Conservation (phyloP, 2,888 invertebrate species). For the Vanessa cardui region DNA sequence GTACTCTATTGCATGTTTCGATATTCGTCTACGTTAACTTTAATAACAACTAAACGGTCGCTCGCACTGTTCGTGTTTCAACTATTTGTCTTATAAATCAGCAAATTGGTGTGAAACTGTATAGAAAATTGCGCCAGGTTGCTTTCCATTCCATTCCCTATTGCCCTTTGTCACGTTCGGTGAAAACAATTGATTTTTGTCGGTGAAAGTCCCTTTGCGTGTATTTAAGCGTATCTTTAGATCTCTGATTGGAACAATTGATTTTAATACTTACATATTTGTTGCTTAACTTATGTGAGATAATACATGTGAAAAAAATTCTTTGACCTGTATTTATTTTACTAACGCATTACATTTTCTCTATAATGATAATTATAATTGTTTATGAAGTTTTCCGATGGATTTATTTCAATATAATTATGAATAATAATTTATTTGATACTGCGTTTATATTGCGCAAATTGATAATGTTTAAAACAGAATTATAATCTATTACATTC, state of each 20-base stretch:
- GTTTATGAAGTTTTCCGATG: no score
- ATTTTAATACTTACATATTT: conserved; percentile 14
- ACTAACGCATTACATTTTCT: no score
- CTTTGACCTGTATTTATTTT: background rate
- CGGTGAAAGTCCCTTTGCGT: conserved; percentile 54
- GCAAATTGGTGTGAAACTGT: conserved; percentile 65
- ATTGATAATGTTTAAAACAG: background rate
- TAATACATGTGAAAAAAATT: background rate
- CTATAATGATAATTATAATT: no score
- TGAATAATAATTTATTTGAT: no score
- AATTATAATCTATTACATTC: conserved; percentile 1
- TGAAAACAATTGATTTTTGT: conserved; percentile 61
- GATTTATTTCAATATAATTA: no score
- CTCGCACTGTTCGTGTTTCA: conserved; percentile 47
- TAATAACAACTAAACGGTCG: conserved; percentile 31
- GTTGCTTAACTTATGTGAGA: conserved; percentile 3
- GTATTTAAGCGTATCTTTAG: conserved; percentile 31
- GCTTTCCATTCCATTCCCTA: conserved; percentile 49
- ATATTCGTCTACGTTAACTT: conserved; percentile 7
- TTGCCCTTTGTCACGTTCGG: conserved; percentile 46
- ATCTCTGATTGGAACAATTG: conserved; percentile 31
- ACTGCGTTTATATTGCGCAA: no score
- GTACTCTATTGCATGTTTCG: background rate
- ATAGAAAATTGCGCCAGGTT: conserved; percentile 47
- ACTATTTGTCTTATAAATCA: conserved; percentile 60